Base-by-base conservation (phyloP, 2,113 vertebrate genomes). In the Anas platyrhynchos region DNA sequence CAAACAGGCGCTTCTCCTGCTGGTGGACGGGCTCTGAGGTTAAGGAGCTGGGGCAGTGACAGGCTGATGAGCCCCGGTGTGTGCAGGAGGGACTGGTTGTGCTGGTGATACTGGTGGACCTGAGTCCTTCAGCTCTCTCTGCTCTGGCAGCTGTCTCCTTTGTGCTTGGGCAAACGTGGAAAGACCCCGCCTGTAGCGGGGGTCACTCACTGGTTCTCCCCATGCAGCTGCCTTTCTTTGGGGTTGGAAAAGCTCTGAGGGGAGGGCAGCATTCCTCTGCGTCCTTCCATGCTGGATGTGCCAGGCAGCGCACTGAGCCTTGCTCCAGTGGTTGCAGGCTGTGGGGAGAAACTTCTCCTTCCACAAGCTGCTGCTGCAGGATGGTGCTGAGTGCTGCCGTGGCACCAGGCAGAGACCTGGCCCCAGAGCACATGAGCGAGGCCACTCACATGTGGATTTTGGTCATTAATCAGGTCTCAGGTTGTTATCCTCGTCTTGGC, bases 391-490 rank as follows among this genome's bases (percentile, higher is more conserved):
- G 48, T 50, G 48, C 48, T 23, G 48, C 44, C 9, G 18, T 46
- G 44, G 44, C 8, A 26, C 67, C 38, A 41, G 38, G 52, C 5
- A 17, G n/a, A 3, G 27, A 26, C 31, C 41, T 34, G 22, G 36
- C 71, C 56, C 43, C 59, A 3, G n/a, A 3, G 13, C 7, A 5
- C 44, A 46, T 4, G 9, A 43, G 52, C 26, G 10, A 32, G 38
- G 50, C 23, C 7, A 25, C 23, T 31, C 17, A 11, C 29, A 17
- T 16, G n/a, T 13, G 20, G 46, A 23, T 44, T 41, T 44, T 14
- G 9, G 59, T 98, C 98, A 98, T 98, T 98, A 98, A 98, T 98
- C 79, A 88, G 94, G 94, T 95, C 92, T 94, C 96, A 97, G 97
- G 95, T 98, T 98, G 97, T 98, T 98, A 98, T 98, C 98, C 94